Evolutionary conservation across 2,797 vertebrate species (phyloP).

Genomic region (Amazona ochrocephala): DNA sequence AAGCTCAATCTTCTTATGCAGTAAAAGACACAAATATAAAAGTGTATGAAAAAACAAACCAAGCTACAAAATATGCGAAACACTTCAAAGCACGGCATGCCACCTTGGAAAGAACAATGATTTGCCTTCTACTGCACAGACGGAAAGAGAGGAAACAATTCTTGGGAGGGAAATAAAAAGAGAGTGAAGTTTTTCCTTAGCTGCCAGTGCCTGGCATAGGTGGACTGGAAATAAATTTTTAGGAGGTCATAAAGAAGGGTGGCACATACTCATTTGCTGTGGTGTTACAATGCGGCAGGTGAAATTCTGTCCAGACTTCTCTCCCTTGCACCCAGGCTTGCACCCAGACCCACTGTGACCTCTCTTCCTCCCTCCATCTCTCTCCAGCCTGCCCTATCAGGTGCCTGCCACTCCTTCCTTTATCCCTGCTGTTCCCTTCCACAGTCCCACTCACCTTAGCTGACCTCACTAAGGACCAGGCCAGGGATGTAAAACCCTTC

Average conservation of each 20-base stretch:
- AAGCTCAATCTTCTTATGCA: not conserved
- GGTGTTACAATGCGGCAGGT: not conserved
- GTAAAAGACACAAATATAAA: not conserved
- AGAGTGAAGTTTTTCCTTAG: not conserved
- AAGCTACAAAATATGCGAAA: not conserved
- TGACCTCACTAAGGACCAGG: not conserved
- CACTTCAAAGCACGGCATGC: not conserved
- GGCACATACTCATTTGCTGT: not conserved
- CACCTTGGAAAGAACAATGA: not conserved
- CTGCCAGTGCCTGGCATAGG: not conserved
- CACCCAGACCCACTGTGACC: not conserved
- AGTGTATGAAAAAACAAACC: not conserved
- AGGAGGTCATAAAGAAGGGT: not conserved
- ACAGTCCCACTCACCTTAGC: not conserved
- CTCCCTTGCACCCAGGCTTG: rapidly evolving
- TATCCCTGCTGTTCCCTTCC: not conserved
- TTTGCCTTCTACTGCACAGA: not conserved
- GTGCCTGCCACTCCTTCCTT: not conserved
- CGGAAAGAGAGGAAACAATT: not conserved
- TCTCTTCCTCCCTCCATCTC: not conserved
- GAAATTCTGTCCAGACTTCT: not conserved
- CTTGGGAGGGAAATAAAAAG: not conserved
- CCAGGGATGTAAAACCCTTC: not conserved
- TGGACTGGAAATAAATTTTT: not conserved
- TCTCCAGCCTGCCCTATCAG: not conserved